Evolutionary conservation across 1,140 invertebrate genomes (phyloP).

Genomic region (Drosophila pachea): DNA sequence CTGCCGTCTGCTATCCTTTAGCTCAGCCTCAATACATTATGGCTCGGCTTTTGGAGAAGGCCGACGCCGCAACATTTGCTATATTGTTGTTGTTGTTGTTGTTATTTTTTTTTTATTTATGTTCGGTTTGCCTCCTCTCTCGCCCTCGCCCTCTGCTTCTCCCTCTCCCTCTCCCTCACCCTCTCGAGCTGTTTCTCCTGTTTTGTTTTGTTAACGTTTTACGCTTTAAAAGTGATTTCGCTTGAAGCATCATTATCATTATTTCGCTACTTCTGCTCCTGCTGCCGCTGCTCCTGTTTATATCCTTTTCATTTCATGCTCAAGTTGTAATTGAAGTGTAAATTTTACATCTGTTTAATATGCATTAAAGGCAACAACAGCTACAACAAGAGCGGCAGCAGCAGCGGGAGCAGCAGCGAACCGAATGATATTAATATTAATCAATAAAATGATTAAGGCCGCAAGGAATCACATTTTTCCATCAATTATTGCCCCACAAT

Average conservation of each 20-base stretch:
- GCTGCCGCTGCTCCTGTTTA: conserved; percentile 5
- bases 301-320: conserved; percentile 51
- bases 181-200: background rate
- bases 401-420: no score
- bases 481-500: conserved; percentile 53
- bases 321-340: conserved; percentile 71
- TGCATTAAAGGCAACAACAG: conserved; percentile 55
- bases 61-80: conserved; percentile 1
- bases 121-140: background rate
- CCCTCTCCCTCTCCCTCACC: no score
- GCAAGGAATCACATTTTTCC: conserved; percentile 32
- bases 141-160: no score
- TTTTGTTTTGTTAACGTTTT: conserved; percentile 36
- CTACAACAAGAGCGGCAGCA: conserved; percentile 7
- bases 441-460: conserved; percentile 70
- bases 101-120: background rate
- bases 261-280: conserved; percentile 4
- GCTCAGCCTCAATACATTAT: conserved; percentile 35
- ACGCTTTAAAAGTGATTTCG: conserved; percentile 46
- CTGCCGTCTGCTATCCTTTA: conserved; percentile 22
- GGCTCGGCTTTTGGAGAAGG: conserved; percentile 15
- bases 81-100: conserved; percentile 4
- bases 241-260: conserved; percentile 29
- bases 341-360: conserved; percentile 72
- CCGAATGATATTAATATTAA: conserved; percentile 30